These are phyloP conservation scores for Helicoverpa zea DNA, from an alignment of 1,140 invertebrate genomes.

Conservation along the genomic window DNA sequence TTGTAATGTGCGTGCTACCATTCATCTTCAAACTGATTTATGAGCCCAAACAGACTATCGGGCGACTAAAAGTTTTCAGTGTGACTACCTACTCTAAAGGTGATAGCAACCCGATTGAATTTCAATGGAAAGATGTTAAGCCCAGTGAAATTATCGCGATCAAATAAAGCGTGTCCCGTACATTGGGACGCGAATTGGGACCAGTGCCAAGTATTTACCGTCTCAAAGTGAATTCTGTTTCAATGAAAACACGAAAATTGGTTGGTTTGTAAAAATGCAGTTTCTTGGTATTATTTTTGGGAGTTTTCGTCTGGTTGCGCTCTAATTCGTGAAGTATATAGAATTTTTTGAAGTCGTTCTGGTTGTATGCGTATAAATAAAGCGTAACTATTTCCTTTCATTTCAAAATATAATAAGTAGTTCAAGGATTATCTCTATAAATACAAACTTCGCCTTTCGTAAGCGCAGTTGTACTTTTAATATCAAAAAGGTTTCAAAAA, in stretches of 20 bases:
- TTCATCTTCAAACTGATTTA: no score
- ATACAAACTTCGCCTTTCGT: no score
- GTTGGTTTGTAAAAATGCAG: not conserved
- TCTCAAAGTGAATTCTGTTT: slow-evolving; percentile 31
- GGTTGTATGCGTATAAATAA: no score
- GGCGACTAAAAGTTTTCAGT: no score
- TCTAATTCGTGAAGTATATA: not conserved
- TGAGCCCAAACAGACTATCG: no score
- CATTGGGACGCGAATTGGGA: not conserved
- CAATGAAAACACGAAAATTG: slow-evolving; percentile 25
- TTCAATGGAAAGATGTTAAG: slow-evolving; percentile 8
- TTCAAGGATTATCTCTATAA: no score
- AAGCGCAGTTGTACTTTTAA: no score
- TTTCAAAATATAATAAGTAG: no score
- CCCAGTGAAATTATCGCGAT: slow-evolving; percentile 17
- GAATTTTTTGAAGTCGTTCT: no score
- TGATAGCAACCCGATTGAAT: slow-evolving; percentile 9
- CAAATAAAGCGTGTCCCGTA: slow-evolving; percentile 28
- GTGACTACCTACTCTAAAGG: not conserved
- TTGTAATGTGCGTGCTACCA: no score
- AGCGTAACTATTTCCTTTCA: no score
- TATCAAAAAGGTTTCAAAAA: no score
- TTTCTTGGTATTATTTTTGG: slow-evolving; percentile 1
- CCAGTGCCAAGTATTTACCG: slow-evolving; percentile 17
- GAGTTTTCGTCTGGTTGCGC: not conserved